These are phyloP conservation scores for Drosophila grimshawi DNA, from an alignment of 1,140 invertebrate genomes.

Conservation along the genomic window DNA sequence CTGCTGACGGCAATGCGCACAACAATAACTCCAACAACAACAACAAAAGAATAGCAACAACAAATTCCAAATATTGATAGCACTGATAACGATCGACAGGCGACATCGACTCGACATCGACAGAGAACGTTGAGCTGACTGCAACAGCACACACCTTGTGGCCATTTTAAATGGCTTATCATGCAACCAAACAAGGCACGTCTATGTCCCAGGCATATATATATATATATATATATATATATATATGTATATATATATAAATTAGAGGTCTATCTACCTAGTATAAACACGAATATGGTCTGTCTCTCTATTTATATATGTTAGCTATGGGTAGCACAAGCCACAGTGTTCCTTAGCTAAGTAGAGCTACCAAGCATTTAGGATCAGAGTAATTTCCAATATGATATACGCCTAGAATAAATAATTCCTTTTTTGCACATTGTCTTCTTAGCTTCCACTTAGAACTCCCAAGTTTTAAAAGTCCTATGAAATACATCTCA, in stretches of 20 bases:
- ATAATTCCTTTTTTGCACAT: too few relatives aligned
- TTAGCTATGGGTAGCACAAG: neutral
- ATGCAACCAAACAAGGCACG: conserved; percentile 45
- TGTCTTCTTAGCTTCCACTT: too few relatives aligned
- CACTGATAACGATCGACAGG: conserved; percentile 58
- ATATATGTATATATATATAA: conserved; percentile 18
- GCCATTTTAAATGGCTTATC: conserved; percentile 81
- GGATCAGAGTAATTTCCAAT: too few relatives aligned
- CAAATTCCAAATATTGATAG: conserved; percentile 77
- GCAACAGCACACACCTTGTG: conserved; percentile 55
- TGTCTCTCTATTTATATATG: neutral
- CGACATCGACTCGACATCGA: conserved; percentile 27
- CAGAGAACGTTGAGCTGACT: conserved; percentile 28
- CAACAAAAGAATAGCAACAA: conserved; percentile 8
- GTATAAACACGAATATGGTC: neutral
- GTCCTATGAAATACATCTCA: too few relatives aligned
- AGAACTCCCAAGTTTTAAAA: too few relatives aligned
- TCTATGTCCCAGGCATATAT: conserved; percentile 7
- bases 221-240: conserved; percentile 18
- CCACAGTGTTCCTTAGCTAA: neutral
- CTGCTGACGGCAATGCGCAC: conserved; percentile 30
- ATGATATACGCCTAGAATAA: too few relatives aligned
- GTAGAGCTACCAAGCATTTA: too few relatives aligned
- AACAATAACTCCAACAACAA: conserved; percentile 22
- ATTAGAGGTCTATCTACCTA: neutral